Base-by-base conservation (phyloP, 2,888 invertebrate species). In the Cartodere bifasciata region DNA sequence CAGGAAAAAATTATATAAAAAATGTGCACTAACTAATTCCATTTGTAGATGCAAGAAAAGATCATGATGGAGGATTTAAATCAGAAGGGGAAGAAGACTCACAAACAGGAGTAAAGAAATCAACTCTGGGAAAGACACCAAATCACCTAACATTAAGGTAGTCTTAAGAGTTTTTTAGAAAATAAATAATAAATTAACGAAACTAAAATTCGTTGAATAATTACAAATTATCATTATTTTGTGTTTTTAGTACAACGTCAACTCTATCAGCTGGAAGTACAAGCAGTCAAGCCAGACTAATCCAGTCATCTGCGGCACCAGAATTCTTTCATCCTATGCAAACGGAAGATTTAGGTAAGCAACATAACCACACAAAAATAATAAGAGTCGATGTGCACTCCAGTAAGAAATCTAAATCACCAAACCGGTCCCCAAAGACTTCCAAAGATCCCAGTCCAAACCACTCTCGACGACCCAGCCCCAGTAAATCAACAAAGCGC, bases 231-330 rank as follows among this genome's bases (percentile, higher is more conserved):
- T n/a, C n/a, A n/a, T n/a, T n/a, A n/a, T n/a, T n/a, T n/a, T 9
- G 7, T 9, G 6, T 31, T 13, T 20, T 3, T 13, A 88, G 88
- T 68, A 90, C 90, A 53, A 88, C 90, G 47, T 90, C 90, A 50
- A 91, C 91, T 40, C 70, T 91, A 56, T 90, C 88, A 48, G 88
- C 88, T 38, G 88, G 90, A 55, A 90, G 88, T 63, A 88, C 88
- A 30, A 85, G 90, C 53, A 87, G 86, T 59, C 87, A 88, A 64
- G 88, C 91, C 36, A 76, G 87, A 52, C 75, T 91, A 54, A 87
- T 91, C 57, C 90, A 90, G 65, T 86, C 90, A 44, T 91, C 90
- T 46, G 85, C 90, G 63, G 87, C 88, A 53, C 91, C 91, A 36
- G 80, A 86, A 50, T 84, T 81, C 60, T 90, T 88, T 64, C 87